Evolutionary conservation across 2,113 vertebrate genomes (phyloP), one percentile per base, ranked within the genome.

Genomic region (Oreocharis arfaki): DNA sequence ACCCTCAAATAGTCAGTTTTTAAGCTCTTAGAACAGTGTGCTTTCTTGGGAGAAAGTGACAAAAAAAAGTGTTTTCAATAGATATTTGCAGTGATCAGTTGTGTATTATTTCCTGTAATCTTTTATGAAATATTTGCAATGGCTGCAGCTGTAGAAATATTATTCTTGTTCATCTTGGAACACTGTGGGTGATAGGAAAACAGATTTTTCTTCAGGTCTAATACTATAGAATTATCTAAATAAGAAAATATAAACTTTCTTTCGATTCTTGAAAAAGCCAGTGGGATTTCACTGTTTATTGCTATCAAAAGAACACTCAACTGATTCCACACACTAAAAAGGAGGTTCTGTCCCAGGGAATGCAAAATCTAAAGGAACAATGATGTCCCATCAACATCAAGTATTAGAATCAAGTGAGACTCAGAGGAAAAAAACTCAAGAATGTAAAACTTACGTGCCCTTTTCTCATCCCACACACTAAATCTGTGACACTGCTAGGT

Each of bases 381-480:
- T 28, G 4, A 7, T 49, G 11, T 80, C 44, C 11, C 8, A 10
- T 60, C 52, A 80, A 53, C 15, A 18, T 11, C 5, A 63, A 70
- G 4, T 76, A 53, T 76, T 77, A 63, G 44, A 85, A 50, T 46
- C 5, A 84, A 46, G 18, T 13, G 16, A 65, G 0, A 2, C 7
- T 61, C 84, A 53, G 5, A 79, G 39, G 20, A 7, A 52, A 56
- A 42, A 59, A 20, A 1, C 1, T 1, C 8, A 16, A 52, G 23
- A 18, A 4, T 6, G 3, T 49, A 41, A 41, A 50, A 20, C 11
- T 56, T 83, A 42, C 0, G 0, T 39, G 9, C 12, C 8, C 27
- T 77, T 91, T 91, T 75, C 24, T 84, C 27, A 49, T 17, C 12
- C 60, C 55, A 47, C 5, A 1, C 2, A 7, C 39, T 64, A 37